Evolutionary conservation across 1,140 invertebrate species (phyloP), one percentile per base, ranked within the genome.

Genomic region (Drosophila sechellia): DNA sequence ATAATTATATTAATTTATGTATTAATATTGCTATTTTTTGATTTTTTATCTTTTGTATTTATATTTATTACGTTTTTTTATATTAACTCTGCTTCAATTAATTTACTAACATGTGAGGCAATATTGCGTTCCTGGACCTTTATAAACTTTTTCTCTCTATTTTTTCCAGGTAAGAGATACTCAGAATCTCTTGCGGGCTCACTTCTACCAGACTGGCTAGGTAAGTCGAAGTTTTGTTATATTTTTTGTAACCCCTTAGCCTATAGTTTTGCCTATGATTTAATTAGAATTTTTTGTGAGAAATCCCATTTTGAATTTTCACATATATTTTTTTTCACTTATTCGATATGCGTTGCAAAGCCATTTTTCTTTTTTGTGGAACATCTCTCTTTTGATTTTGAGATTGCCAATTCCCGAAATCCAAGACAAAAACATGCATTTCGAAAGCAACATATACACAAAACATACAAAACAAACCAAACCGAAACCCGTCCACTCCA

Each of bases 161-260:
- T 20, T 46, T 40, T 92, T 92, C 13, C 85, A 92, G 92, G 92
- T 92, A 92, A 92, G 91, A 92, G 92, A 92, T 92, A 92, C 85
- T 91, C 92, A 90, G 92, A 92, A 92, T 92, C 92, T 92, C 92
- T 92, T 92, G 91, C 92, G 92, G 91, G 92, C 74, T 92, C 92
- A 71, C 81, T 92, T 80, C 92, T 92, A 77, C 92, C 92, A 85
- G 92, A 92, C 81, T 92, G 92, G 92, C 79, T 92, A 92, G 92
- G 92, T 92, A 92, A 92, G 92, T 92, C 71, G 54, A 73, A 48
- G 71, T 81, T 90, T 76, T 75, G 60, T 72, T 79, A 71, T 64
- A 65, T 77, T 79, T 76, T 86, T 72, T 79, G 84, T 84, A 72
- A 73, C 77, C 56, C 77, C 76, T 80, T 84, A 83, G 54, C 65